Evolutionary conservation across 2,888 invertebrate species (phyloP), one percentile per base, ranked within the genome.

Genomic region (Tetheella fluctuosa): DNA sequence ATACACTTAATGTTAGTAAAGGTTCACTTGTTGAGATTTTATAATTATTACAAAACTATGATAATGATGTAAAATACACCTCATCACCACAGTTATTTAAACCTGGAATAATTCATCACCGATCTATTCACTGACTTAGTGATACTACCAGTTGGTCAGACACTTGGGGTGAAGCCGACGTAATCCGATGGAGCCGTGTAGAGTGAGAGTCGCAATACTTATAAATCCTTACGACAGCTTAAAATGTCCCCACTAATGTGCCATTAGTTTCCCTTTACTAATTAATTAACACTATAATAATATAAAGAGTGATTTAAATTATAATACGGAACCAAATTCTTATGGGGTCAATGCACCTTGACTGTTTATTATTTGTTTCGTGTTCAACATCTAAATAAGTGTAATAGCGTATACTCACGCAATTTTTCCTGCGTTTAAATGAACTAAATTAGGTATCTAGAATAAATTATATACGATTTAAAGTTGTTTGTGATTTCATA

Each of bases 201-300:
- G n/a, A n/a, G n/a, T n/a, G n/a, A n/a, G n/a, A 48, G 48, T 20
- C 20, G 17, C 10, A 20, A 20, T 10, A 48, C 17, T 48, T 15
- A 20, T 20, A 20, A 20, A 48, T 48, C 48, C 20, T 48, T 2
- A 20, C 48, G 20, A 48, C 48, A 48, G 48, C 20, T 48, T 48
- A 48, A 48, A 48, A 48, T 48, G 48, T 48, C 20, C 48, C 17
- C 48, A 48, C 20, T 48, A 48, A 48, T 48, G 48, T 13, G 48
- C 15, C 48, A 48, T 48, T 48, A 48, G 20, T 8, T 8, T n/a
- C 20, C 48, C 48, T n/a, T 20, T 20, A 48, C 48, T 20, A 48
- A 48, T 48, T 48, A 48, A 20, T 48, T 48, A 48, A 48, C 48
- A 48, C 48, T 20, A 7, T 48, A 17, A 48, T 48, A 48, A 48